These are phyloP conservation scores for Diplogasteroides magnus DNA, from an alignment of 1,140 invertebrate species.

Conservation along the genomic window DNA sequence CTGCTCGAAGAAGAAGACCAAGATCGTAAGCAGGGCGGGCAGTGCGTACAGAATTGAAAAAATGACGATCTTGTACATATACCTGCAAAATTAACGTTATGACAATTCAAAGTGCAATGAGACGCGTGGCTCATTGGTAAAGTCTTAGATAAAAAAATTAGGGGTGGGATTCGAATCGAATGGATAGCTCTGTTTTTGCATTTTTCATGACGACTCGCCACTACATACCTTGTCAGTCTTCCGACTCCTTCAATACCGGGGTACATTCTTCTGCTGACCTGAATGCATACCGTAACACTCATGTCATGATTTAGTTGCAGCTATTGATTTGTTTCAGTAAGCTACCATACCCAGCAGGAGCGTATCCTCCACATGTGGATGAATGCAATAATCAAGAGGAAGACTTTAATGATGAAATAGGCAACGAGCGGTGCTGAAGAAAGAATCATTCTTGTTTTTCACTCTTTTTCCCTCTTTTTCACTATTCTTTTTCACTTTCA, in stretches of 20 bases:
- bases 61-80: slow-evolving; percentile 94
- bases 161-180: too few species aligned
- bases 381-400: slow-evolving; percentile 88
- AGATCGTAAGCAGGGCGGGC: slow-evolving; percentile 86
- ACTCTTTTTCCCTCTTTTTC: too few species aligned
- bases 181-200: too few species aligned
- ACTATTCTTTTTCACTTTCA: too few species aligned
- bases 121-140: slow-evolving; percentile 94
- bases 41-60: slow-evolving; percentile 91
- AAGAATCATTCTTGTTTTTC: too few species aligned
- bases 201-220: too few species aligned
- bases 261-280: too few species aligned
- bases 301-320: too few species aligned
- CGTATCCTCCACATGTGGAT: slow-evolving; percentile 89
- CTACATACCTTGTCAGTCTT: background rate
- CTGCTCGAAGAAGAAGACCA: slow-evolving; percentile 89
- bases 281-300: too few species aligned
- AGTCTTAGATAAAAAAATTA: too few species aligned
- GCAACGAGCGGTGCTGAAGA: slow-evolving; percentile 82
- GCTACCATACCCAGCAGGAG: slow-evolving; percentile 9
- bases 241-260: background rate
- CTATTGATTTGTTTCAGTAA: too few species aligned
- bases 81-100: background rate
- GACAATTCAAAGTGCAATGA: too few species aligned
- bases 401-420: slow-evolving; percentile 83